Evolutionary conservation across 2,797 vertebrate species (phyloP).

Genomic region (Natrix natrix): DNA sequence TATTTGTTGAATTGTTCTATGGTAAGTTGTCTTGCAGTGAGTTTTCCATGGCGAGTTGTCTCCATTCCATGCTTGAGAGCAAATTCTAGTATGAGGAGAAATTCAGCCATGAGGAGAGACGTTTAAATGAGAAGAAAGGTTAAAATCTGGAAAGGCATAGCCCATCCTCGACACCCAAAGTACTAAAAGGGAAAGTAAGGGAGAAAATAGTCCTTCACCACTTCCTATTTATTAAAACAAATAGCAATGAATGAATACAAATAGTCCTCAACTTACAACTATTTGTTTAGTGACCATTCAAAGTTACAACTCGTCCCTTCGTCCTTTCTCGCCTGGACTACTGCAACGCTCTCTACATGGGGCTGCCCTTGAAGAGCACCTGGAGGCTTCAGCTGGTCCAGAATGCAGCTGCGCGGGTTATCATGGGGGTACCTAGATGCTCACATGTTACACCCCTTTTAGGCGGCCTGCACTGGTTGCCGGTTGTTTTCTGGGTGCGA

Average conservation of each 20-base stretch:
- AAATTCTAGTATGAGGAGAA: not conserved
- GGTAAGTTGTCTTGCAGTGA: not conserved
- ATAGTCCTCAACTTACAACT: not conserved
- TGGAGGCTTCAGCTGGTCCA: too few relatives aligned
- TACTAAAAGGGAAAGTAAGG: not conserved
- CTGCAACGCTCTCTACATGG: too few relatives aligned
- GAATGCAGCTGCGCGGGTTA: too few relatives aligned
- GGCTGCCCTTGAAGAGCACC: too few relatives aligned
- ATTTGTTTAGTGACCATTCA: not conserved
- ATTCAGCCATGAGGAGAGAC: too few relatives aligned
- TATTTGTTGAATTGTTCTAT: not conserved
- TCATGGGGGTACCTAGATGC: too few relatives aligned
- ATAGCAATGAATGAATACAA: not conserved
- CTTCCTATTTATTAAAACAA: not conserved
- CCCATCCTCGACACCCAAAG: too few relatives aligned
- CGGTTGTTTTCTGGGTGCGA: too few relatives aligned
- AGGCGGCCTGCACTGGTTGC: too few relatives aligned
- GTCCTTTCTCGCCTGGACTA: too few relatives aligned
- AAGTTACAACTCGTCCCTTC: not conserved
- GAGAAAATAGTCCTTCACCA: not conserved
- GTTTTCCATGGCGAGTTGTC: not conserved
- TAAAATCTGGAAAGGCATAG: not conserved
- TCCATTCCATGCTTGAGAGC: not conserved
- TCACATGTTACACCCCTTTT: too few relatives aligned
- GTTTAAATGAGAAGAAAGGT: not conserved